Percentiles rank a stretch among this genome's conserved stretches.
Conservation (phyloP, 1,140 invertebrate genomes). For the Plodia interpunctella region DNA sequence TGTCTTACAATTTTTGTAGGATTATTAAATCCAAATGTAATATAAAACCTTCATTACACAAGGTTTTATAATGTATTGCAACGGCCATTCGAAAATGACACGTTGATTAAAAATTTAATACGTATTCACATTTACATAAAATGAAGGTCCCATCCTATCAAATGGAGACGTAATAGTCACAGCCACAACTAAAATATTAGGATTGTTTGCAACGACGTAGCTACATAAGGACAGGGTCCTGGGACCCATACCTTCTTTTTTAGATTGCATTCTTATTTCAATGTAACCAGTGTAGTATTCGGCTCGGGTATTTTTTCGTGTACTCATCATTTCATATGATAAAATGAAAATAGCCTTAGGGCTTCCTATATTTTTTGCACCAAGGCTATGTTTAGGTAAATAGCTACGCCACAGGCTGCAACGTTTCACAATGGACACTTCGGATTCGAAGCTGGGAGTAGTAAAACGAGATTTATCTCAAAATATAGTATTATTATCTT, state of each 20-base stretch:
- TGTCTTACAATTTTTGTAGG: too few species aligned
- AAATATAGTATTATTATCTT: neutral
- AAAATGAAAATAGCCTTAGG: too few species aligned
- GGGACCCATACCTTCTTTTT: too few species aligned
- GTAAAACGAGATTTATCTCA: constrained; percentile 1
- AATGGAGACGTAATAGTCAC: too few species aligned
- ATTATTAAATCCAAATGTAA: neutral
- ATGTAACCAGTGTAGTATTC: too few species aligned
- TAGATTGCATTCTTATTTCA: too few species aligned
- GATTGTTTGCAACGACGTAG: too few species aligned
- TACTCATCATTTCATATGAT: too few species aligned
- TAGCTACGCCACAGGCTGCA: neutral
- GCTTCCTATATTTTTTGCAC: too few species aligned
- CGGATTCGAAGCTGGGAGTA: neutral
- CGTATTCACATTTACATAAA: neutral
- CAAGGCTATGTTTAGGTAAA: neutral
- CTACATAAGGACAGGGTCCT: too few species aligned
- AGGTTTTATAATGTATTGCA: neutral
- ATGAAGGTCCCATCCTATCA: neutral
- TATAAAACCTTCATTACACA: neutral
- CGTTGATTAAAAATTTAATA: neutral
- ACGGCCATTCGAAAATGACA: neutral
- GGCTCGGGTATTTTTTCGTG: too few species aligned
- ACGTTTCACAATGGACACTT: neutral
- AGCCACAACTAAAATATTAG: too few species aligned